phyloP scores from a whole-genome alignment of 2,797 vertebrate genomes.

The Xiphophorus birchmanni region DNA sequence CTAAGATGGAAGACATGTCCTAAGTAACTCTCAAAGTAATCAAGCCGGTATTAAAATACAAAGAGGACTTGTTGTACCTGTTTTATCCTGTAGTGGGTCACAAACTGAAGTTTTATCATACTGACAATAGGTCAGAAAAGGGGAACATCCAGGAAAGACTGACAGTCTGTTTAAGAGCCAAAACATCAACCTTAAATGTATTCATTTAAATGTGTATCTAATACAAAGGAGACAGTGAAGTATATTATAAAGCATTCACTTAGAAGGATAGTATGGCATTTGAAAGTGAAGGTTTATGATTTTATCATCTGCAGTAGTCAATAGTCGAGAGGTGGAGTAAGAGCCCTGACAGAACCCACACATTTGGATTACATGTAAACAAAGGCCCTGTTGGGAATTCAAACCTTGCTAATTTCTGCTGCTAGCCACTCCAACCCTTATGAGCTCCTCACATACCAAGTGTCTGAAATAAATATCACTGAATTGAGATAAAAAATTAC shows the following conservation, averaged over 20 bases:
- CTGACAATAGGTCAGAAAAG: not conserved
- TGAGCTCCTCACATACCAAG: not conserved
- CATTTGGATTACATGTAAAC: not conserved
- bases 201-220: not conserved
- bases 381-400: not conserved
- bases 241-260: not conserved
- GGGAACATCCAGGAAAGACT: not conserved
- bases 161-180: not conserved
- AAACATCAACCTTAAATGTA: not conserved
- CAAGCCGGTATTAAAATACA: slow-evolving; percentile 8
- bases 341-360: not conserved
- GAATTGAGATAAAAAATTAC: not conserved
- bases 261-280: not conserved
- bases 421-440: not conserved
- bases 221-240: not conserved
- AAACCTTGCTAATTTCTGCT: not conserved
- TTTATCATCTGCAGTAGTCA: not conserved
- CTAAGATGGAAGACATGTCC: slow-evolving; percentile 30
- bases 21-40: slow-evolving; percentile 11
- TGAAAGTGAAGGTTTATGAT: not conserved
- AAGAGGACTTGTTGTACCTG: slow-evolving; percentile 5
- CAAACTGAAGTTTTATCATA: not conserved
- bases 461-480: no score
- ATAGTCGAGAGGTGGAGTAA: not conserved
- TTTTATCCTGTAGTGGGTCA: not conserved